Conservation (phyloP, 2,113 vertebrate genomes). For the Esox niger region DNA sequence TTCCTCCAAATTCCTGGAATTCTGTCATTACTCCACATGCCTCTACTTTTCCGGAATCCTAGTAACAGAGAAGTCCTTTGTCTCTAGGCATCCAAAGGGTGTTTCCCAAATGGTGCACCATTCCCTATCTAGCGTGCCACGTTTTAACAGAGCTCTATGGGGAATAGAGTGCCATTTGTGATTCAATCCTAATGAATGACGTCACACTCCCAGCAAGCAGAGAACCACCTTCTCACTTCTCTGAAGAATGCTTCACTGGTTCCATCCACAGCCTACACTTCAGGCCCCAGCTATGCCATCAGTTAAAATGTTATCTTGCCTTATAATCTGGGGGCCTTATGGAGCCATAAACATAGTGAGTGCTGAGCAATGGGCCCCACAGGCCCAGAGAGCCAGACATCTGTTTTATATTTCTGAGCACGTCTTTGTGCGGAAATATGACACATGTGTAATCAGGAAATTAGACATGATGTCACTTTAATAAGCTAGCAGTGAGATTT, state of each 20-base stretch:
- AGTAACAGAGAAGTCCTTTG: conserved; percentile 58
- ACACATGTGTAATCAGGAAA: conserved; percentile 38
- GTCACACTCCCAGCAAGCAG: conserved; percentile 13
- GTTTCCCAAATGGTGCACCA: neutral
- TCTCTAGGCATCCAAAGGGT: conserved; percentile 40
- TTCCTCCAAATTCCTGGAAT: conserved; percentile 72
- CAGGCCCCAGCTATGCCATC: neutral
- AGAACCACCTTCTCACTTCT: conserved; percentile 22
- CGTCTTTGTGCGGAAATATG: conserved; percentile 52
- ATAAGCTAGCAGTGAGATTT: conserved; percentile 34
- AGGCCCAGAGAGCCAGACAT: conserved; percentile 31
- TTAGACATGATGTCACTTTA: conserved; percentile 58
- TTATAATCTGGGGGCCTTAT: conserved; percentile 40
- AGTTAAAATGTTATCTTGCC: conserved; percentile 27
- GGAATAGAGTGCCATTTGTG: no score
- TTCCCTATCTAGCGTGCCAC: no score
- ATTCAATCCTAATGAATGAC: no score
- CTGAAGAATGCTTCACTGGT: conserved; percentile 46
- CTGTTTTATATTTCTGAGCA: conserved; percentile 55
- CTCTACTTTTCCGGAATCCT: conserved; percentile 42
- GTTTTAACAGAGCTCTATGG: no score
- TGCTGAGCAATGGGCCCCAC: conserved; percentile 22
- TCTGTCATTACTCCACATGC: conserved; percentile 52
- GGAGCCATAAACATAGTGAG: conserved; percentile 44
- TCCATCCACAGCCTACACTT: no score